Percentiles rank a stretch among this genome's conserved stretches.
Conservation (phyloP, 2,113 vertebrate species). For the Amphilophus citrinellus region DNA sequence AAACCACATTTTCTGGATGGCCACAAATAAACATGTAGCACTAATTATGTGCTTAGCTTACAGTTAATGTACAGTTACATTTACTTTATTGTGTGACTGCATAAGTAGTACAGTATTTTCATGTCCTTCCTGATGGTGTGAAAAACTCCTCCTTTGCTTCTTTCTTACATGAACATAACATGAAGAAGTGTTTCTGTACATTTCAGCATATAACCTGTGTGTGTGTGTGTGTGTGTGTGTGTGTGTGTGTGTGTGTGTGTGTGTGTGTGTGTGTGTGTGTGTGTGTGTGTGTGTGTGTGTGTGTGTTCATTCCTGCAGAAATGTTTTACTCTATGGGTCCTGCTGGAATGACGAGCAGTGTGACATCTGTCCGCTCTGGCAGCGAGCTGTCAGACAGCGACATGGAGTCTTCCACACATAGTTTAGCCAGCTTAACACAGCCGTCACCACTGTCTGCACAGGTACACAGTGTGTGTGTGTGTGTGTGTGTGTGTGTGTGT, state of each 20-base stretch:
- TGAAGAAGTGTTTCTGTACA: slow-evolving; percentile 1
- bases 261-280: no score
- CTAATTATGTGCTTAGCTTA: not conserved
- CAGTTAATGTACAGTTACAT: not conserved
- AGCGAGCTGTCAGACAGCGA: slow-evolving; percentile 90
- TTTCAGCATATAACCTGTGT: not conserved
- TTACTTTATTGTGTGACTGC: not conserved
- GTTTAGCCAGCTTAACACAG: slow-evolving; percentile 76
- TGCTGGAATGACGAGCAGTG: slow-evolving; percentile 85
- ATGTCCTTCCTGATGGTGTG: not conserved
- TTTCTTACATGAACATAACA: not conserved
- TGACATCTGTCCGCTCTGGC: slow-evolving; percentile 82
- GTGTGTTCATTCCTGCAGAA: slow-evolving; percentile 71
- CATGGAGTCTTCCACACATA: slow-evolving; percentile 87
- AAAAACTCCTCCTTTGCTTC: not conserved
- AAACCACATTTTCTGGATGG: no score
- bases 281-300: not conserved
- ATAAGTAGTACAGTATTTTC: not conserved
- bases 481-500: accelerated
- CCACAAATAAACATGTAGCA: no score
- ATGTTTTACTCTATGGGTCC: slow-evolving; percentile 94
- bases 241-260: no score
- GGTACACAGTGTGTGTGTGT: slow-evolving; percentile 7
- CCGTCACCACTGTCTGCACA: slow-evolving; percentile 45
- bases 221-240: not conserved